Evolutionary conservation across 2,113 vertebrate genomes (phyloP).

Genomic region (Psittacula cyanocephala): DNA sequence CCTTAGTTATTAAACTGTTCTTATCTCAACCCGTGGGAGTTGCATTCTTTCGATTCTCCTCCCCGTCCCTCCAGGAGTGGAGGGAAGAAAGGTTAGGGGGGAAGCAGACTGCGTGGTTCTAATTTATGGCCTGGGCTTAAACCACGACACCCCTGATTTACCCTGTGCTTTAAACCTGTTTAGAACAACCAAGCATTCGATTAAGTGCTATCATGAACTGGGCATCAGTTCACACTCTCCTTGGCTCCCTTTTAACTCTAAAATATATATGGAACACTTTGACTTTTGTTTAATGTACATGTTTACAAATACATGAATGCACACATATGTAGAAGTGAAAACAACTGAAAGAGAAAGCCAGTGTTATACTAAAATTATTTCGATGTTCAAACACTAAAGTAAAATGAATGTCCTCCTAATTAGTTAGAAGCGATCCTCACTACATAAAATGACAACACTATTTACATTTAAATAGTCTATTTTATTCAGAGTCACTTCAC

Average conservation of each 20-base stretch:
- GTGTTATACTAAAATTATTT: neutral
- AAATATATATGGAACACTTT: neutral
- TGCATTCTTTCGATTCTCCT: no score
- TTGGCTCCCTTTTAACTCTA: neutral
- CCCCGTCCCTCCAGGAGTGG: no score
- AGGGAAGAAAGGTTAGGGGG: no score
- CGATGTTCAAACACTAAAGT: neutral
- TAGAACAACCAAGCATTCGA: neutral
- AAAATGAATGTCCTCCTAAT: neutral
- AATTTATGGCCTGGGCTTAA: no score
- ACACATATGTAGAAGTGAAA: neutral
- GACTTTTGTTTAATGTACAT: neutral
- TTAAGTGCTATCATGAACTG: neutral
- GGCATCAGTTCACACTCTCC: neutral
- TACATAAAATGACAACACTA: neutral
- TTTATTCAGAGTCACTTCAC: constrained; percentile 15
- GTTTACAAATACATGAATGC: neutral
- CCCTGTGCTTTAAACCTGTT: neutral
- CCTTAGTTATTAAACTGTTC: no score
- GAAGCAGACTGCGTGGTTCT: no score
- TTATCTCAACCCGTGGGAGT: no score
- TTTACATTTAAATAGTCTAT: constrained; percentile 29
- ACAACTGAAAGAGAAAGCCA: neutral
- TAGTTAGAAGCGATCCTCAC: neutral
- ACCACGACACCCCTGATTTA: neutral